Evolutionary conservation across 2,888 invertebrate genomes (phyloP).

Genomic region (Dynastes hyllus): DNA sequence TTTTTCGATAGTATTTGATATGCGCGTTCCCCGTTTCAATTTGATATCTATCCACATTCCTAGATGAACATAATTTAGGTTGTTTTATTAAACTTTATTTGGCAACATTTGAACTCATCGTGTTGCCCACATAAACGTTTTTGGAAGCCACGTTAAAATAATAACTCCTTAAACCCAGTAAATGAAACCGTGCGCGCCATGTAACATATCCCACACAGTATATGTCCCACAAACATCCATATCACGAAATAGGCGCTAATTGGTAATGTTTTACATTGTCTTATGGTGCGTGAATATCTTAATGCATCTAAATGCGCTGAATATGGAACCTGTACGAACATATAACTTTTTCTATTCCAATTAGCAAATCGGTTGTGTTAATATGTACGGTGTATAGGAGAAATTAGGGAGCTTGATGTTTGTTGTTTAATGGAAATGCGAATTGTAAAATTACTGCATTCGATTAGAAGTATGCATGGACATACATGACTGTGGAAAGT

Average conservation of each 20-base stretch:
- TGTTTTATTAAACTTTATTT: no score
- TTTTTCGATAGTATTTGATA: no score
- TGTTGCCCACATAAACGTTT: not conserved
- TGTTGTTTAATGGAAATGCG: no score
- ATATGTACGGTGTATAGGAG: not conserved
- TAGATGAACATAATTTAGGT: no score
- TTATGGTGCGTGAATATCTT: not conserved
- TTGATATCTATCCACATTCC: no score
- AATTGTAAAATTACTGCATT: no score
- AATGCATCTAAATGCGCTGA: not conserved
- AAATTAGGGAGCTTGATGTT: no score
- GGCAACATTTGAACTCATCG: no score
- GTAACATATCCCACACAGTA: not conserved
- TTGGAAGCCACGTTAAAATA: not conserved
- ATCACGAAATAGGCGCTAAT: not conserved
- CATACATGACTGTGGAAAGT: no score
- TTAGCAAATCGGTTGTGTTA: constrained; percentile 2
- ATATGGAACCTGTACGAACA: not conserved
- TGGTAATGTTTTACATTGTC: not conserved
- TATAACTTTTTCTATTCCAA: constrained; percentile 20
- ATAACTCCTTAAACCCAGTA: not conserved
- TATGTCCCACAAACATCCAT: not conserved
- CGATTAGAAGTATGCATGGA: no score
- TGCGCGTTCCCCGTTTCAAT: no score
- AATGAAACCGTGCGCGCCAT: not conserved